A percentile compares a stretch with the other conserved stretches of the same genome.
These are phyloP conservation scores for Rhagologus leucostigma DNA, from an alignment of 2,113 vertebrate genomes.

Conservation along the genomic window DNA sequence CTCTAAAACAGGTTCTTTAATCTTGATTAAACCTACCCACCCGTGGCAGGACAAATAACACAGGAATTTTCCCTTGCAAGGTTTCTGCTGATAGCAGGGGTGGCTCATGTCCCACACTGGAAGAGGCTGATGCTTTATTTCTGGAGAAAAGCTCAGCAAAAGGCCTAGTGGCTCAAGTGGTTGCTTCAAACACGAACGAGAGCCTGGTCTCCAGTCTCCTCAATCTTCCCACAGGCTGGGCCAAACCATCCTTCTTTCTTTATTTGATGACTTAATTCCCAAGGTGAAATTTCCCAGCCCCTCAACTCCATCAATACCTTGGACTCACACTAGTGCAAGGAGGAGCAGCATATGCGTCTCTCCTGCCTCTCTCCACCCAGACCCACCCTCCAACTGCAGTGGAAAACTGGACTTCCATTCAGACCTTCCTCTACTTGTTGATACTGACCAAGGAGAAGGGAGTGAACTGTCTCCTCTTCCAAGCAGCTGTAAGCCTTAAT, in stretches of 20 bases:
- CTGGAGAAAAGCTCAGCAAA: background rate
- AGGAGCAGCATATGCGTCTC: background rate
- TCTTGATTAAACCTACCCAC: background rate
- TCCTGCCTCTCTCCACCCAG: background rate
- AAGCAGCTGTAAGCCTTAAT: conserved; percentile 30
- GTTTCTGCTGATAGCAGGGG: background rate
- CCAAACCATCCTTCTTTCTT: background rate
- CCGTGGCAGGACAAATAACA: accelerated
- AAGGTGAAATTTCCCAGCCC: background rate
- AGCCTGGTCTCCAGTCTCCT: background rate
- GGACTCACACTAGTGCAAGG: background rate
- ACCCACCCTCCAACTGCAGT: background rate
- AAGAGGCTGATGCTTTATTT: background rate
- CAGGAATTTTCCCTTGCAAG: background rate
- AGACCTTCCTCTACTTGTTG: background rate
- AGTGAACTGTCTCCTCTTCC: background rate
- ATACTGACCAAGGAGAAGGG: background rate
- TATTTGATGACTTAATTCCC: background rate
- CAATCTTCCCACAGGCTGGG: background rate
- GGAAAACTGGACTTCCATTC: background rate
- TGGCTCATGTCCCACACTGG: background rate
- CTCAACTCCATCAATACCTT: background rate
- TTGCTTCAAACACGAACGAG: accelerated
- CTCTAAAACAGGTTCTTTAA: background rate
- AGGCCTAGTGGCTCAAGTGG: background rate